phyloP scores from a whole-genome alignment of 2,113 vertebrate species.

The Antechinus stuartii region DNA sequence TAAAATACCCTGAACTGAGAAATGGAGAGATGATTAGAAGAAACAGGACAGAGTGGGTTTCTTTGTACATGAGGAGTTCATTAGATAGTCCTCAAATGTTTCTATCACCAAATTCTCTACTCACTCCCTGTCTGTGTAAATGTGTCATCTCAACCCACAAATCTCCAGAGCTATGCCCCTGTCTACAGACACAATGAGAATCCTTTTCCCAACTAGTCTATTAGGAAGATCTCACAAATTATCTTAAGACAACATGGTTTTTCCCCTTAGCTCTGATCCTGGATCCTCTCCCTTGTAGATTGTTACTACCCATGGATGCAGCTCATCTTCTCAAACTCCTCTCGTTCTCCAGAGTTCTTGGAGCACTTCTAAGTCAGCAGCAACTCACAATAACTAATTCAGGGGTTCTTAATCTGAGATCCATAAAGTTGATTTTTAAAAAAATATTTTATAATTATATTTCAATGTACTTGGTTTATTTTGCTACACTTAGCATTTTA shows the following conservation, averaged over 20 bases:
- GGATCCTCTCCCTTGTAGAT: neutral
- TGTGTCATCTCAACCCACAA: neutral
- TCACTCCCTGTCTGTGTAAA: fast-evolving
- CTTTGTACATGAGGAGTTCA: fast-evolving
- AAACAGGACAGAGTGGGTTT: neutral
- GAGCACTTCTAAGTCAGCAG: neutral
- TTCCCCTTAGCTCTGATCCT: neutral
- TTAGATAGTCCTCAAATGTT: neutral
- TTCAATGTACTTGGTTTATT: too few species aligned
- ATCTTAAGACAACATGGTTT: neutral
- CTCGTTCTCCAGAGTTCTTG: neutral
- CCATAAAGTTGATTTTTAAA: too few species aligned
- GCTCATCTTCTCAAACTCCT: neutral
- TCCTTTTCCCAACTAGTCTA: neutral
- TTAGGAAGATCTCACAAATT: neutral
- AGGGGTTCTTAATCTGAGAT: neutral
- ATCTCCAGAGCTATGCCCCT: neutral
- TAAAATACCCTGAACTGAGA: constrained; percentile 24
- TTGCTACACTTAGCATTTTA: too few species aligned
- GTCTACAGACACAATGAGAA: neutral
- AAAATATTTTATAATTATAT: too few species aligned
- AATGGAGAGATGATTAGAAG: neutral
- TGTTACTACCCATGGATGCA: neutral
- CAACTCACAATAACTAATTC: neutral
- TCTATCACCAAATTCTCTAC: fast-evolving